Evolutionary conservation across 2,113 vertebrate genomes (phyloP).

Genomic region (Eidolon helvum): DNA sequence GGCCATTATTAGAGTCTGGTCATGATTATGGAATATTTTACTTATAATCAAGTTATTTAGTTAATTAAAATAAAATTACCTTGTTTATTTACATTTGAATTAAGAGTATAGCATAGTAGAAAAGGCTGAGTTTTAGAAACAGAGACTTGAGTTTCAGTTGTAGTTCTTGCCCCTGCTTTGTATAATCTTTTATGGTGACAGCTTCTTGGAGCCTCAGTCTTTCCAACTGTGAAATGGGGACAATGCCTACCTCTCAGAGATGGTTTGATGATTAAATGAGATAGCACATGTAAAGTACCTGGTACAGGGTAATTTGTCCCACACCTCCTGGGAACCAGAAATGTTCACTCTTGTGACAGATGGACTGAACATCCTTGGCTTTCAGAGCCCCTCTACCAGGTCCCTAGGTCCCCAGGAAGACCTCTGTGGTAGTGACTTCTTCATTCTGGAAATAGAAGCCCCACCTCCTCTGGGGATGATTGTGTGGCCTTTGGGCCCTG

Average conservation of each 20-base stretch:
- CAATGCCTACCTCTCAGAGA: not conserved
- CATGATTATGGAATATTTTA: constrained; percentile 36
- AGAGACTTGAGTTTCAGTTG: not conserved
- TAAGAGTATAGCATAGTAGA: not conserved
- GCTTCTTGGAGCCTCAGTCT: not conserved
- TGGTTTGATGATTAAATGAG: not conserved
- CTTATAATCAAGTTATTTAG: not conserved
- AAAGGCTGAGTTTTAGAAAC: not conserved
- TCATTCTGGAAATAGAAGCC: not conserved
- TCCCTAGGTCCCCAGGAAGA: not conserved
- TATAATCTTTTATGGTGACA: not conserved
- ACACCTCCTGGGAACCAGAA: not conserved
- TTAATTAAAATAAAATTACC: constrained; percentile 33
- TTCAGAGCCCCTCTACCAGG: not conserved
- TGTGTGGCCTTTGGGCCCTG: not conserved
- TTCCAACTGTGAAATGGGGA: not conserved
- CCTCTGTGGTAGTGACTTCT: not conserved
- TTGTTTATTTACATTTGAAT: constrained; percentile 16
- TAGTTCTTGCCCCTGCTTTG: not conserved
- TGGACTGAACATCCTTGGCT: not conserved
- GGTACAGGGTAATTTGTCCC: not conserved
- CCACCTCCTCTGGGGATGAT: not conserved
- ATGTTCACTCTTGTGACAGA: not conserved
- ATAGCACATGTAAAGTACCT: not conserved
- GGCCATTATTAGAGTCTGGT: not conserved